These are phyloP conservation scores for Megalonaias nervosa DNA, from an alignment of 1,140 invertebrate genomes.

Conservation along the genomic window DNA sequence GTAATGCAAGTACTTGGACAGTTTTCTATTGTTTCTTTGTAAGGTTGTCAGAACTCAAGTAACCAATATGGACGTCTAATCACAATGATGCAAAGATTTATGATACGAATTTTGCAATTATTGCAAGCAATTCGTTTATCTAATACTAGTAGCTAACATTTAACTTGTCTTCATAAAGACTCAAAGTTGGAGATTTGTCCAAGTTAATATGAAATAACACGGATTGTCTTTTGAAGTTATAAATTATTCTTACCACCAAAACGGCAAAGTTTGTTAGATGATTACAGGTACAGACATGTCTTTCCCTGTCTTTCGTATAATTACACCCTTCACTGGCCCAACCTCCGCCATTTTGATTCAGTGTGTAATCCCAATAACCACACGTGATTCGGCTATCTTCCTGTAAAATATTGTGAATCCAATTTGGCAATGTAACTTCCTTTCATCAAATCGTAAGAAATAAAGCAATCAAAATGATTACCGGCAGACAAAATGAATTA, in stretches of 20 bases:
- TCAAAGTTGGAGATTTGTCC: neutral
- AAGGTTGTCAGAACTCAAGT: too few species aligned
- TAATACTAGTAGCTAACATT: neutral
- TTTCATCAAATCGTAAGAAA: too few species aligned
- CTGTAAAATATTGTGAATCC: too few species aligned
- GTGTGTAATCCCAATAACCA: conserved; percentile 57
- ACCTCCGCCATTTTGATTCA: conserved; percentile 28
- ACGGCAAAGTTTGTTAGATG: conserved; percentile 67
- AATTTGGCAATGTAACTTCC: too few species aligned
- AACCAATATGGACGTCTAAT: neutral
- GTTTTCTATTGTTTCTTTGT: too few species aligned
- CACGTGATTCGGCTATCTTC: conserved; percentile 32
- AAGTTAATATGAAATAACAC: neutral
- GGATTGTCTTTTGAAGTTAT: neutral
- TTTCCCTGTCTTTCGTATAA: conserved; percentile 44
- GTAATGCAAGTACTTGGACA: too few species aligned
- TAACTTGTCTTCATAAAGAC: neutral
- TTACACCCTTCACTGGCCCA: conserved; percentile 59
- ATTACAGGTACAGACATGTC: conserved; percentile 58
- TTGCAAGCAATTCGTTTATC: neutral
- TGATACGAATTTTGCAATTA: neutral
- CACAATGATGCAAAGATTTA: neutral
- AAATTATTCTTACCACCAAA: conserved; percentile 50
- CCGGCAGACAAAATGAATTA: too few species aligned
- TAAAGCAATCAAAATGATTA: too few species aligned